Conservation (phyloP, 1,140 invertebrate genomes). For the Triops cancriformis region DNA sequence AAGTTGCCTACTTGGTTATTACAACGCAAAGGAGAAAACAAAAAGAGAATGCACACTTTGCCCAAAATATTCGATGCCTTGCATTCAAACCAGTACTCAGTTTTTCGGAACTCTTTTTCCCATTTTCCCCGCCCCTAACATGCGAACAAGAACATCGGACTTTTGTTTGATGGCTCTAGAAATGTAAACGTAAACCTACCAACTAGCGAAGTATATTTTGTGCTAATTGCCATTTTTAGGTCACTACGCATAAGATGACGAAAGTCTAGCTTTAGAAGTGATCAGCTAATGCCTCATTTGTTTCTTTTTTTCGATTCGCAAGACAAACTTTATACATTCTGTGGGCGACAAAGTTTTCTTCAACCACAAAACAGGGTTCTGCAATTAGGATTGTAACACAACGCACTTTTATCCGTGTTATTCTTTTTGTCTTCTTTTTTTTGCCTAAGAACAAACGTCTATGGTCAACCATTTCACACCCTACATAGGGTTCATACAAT, state of each 20-base stretch:
- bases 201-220: slow-evolving; percentile 3
- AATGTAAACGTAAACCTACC: background rate
- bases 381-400: background rate
- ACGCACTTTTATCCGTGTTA: background rate
- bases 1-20: slow-evolving; percentile 4
- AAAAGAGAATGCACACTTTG: background rate
- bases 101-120: background rate
- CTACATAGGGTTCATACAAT: background rate
- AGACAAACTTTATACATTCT: no score
- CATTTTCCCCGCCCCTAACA: background rate
- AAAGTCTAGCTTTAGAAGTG: background rate
- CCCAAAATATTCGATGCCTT: background rate
- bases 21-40: background rate
- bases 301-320: background rate
- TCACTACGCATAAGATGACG: background rate
- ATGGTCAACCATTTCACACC: background rate
- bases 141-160: background rate
- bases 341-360: background rate
- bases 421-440: slow-evolving; percentile 5
- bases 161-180: slow-evolving; percentile 1
- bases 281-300: background rate
- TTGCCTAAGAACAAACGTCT: background rate
- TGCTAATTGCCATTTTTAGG: background rate
- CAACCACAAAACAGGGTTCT: background rate
- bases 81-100: background rate